Base-by-base conservation (phyloP, 1,140 invertebrate genomes). In the Drosophila sp. region DNA sequence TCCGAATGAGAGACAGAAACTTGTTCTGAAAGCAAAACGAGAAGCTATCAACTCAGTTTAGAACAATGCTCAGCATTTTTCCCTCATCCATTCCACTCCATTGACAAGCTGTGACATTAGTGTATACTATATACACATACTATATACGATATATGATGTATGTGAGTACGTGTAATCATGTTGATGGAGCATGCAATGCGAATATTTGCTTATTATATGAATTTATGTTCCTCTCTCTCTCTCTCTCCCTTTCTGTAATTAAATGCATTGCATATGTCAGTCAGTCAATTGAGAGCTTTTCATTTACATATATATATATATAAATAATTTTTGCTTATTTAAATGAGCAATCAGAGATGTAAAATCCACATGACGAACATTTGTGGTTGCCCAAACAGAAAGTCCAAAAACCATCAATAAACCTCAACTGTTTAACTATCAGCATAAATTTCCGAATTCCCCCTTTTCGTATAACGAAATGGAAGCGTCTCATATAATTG, bases 121-220 rank as follows among this genome's bases (percentile, higher is more conserved):
- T 54, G 5, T 54, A 55, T 47, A 30, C n/a, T 17, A 30, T 33
- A 17, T 32, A 11, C 60, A 58, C 8, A 58, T 35, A 41, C 33
- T 41, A 35, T 62, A n/a, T 47, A 47, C 7, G 11, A 47, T 17
- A 8, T n/a, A 66, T 29, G 7, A n/a, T 63, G n/a, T 41, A 60
- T 61, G 32, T 66, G 54, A 40, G 30, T 68, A 66, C 65, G 47
- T 75, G 67, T 71, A 50, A 65, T 65, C 70, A 68, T 75, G 70
- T n/a, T 10, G 75, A 44, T 75, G 44, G 63, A 61, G 70, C 60
- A 69, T 63, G 71, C 60, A 82, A 79, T 66, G 50, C 54, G 72
- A 61, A 85, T 65, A 62, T 75, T 50, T 76, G 54, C 44, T 65
- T 77, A 70, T 69, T 70, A 74, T 70, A 63, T 70, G 41, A 47